A percentile compares a stretch with the other conserved stretches of the same genome.
Conservation (phyloP, 2,797 vertebrate species). For the Triplophysa yarkandensis region DNA sequence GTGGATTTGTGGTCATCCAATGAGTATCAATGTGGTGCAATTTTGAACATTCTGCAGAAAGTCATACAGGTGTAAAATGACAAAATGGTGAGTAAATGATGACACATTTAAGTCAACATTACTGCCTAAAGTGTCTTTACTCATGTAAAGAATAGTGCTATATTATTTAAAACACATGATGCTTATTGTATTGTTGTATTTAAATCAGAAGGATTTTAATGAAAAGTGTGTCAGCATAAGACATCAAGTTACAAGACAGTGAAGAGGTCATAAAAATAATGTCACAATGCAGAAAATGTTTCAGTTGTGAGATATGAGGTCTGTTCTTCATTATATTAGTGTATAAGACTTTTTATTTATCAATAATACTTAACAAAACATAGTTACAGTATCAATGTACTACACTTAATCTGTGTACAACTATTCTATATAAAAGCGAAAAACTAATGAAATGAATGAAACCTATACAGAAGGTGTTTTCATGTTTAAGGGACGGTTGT, state of each 20-base stretch:
- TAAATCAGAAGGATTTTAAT: neutral
- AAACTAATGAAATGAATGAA: neutral
- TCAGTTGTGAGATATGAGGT: neutral
- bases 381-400: neutral
- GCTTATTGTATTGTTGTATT: neutral
- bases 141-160: neutral
- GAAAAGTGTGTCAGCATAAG: neutral
- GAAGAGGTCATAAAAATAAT: neutral
- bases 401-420: neutral
- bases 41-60: neutral
- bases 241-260: neutral
- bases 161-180: neutral
- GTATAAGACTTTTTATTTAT: neutral
- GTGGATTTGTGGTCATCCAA: too few relatives aligned
- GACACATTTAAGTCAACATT: too few relatives aligned
- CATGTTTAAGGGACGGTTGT: neutral
- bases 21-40: too few relatives aligned
- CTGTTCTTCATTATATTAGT: neutral
- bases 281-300: neutral
- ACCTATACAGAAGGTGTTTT: neutral
- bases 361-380: neutral
- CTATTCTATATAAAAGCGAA: neutral
- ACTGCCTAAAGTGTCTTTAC: neutral
- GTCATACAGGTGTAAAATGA: too few relatives aligned
- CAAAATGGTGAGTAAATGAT: too few relatives aligned